Evolutionary conservation across 2,797 vertebrate species (phyloP), one percentile per base, ranked within the genome.

Genomic region (Sitta carolinensis): DNA sequence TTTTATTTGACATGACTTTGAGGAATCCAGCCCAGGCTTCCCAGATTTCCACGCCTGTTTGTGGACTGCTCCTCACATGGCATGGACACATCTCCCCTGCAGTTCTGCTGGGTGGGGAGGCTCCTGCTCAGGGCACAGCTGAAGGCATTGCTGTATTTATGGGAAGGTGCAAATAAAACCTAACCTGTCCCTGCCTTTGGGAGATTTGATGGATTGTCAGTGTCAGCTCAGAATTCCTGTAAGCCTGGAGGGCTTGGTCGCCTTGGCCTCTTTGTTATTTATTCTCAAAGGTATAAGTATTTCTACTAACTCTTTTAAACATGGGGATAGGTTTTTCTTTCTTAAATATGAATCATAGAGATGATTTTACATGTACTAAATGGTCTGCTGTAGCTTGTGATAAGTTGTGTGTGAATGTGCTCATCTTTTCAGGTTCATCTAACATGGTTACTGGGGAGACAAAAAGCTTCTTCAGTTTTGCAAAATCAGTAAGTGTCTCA

Each of bases 401-500:
- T 72, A 62, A 66, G 20, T 29, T 45, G 6, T 58, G 23, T 90
- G 20, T 85, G 58, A 50, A 50, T 40, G 32, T 87, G 17, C 26
- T 91, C 30, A 29, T 97, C 58, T 84, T 97, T 98, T 98, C 98
- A 99, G 99, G 99, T 95, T 99, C 99, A 22, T 99, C 99, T 97
- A 99, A 99, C 97, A 99, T 99, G 98, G 99, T 99, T 94, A 99
- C 99, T 76, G 99, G 99, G 94, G 99, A 99, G 98, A 99, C 99
- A 97, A 99, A 99, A 98, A 99, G 99, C 98, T 99, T 99, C 98
- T 99, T 99, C 98, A 99, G 99, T 98, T 99, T 99, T 98, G 99
- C 99, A 92, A 99, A 99, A 98, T 99, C 99, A 69, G 99, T 99
- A 98, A 99, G 99, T 98, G 76, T 97, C 38, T 50, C 54, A 29